These are phyloP conservation scores for Girardinichthys multiradiatus DNA, from an alignment of 2,113 vertebrate species.

Conservation along the genomic window DNA sequence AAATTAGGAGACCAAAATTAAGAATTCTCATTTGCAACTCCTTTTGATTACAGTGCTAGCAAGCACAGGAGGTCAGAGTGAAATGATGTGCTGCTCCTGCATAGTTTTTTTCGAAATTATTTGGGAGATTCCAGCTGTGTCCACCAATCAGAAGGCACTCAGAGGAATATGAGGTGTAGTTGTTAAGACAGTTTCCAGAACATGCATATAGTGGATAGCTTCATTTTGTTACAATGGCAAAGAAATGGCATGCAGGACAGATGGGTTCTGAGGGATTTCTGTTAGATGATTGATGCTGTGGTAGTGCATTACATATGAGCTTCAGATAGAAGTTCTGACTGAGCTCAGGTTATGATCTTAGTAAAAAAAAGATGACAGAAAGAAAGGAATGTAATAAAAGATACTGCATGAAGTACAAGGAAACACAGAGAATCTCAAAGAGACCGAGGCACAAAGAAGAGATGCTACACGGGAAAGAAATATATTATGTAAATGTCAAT, in stretches of 20 bases:
- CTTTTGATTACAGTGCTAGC: background rate
- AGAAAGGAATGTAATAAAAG: conserved; percentile 12
- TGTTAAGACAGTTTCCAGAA: conserved; percentile 34
- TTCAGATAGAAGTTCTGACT: conserved; percentile 49
- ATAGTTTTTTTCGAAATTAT: conserved; percentile 26
- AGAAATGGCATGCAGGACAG: conserved; percentile 31
- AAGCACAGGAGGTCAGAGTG: conserved; percentile 8
- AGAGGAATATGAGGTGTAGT: conserved; percentile 20
- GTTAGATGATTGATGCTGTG: conserved; percentile 22
- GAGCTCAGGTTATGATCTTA: conserved; percentile 34
- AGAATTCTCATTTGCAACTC: conserved; percentile 23
- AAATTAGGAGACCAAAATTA: conserved; percentile 11
- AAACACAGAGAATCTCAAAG: conserved; percentile 27
- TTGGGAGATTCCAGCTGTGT: conserved; percentile 48
- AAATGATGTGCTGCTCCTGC: conserved; percentile 16
- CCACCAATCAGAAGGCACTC: conserved; percentile 21
- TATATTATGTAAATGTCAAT: background rate
- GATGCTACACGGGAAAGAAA: conserved; percentile 28
- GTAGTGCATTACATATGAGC: conserved; percentile 56
- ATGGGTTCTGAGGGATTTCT: conserved; percentile 31
- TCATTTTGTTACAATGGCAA: conserved; percentile 28
- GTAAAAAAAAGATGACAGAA: conserved; percentile 24
- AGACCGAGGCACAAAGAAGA: conserved; percentile 15
- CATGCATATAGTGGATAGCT: conserved; percentile 12
- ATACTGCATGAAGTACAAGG: conserved; percentile 29